Evolutionary conservation across 2,888 invertebrate species (phyloP).

Genomic region (Epiblema foenella): DNA sequence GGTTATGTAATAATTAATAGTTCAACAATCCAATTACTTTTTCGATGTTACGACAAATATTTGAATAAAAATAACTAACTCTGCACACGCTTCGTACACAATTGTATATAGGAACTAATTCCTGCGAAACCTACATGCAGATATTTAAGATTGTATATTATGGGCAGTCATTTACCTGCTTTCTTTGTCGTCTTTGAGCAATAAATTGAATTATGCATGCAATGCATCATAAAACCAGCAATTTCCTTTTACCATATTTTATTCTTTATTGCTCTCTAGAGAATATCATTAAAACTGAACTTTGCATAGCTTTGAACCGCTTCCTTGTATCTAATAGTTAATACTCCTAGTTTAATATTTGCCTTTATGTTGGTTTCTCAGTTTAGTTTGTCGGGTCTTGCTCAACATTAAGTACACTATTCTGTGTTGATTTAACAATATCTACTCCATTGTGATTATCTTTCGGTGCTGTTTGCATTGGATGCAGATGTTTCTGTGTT

Average conservation of each 20-base stretch:
- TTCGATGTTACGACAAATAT: background rate
- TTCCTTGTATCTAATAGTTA: background rate
- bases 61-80: no score
- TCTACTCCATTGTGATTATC: conserved; percentile 5
- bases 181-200: conserved; percentile 7
- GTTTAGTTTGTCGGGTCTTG: conserved; percentile 23
- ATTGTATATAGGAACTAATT: background rate
- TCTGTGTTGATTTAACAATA: conserved; percentile 20
- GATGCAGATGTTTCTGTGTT: background rate
- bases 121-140: background rate
- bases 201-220: conserved; percentile 22
- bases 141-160: background rate
- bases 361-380: conserved; percentile 4
- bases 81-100: background rate
- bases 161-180: conserved; percentile 7
- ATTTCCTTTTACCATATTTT: conserved; percentile 25
- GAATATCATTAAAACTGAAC: conserved; percentile 33
- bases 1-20: no score
- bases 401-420: conserved; percentile 1
- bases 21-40: background rate
- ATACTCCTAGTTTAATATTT: conserved; percentile 8
- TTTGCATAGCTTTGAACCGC: conserved; percentile 29
- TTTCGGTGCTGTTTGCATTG: background rate
- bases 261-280: background rate
- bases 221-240: conserved; percentile 31